Base-by-base conservation (phyloP, 2,797 vertebrate species). In the Miichthys miiuy region DNA sequence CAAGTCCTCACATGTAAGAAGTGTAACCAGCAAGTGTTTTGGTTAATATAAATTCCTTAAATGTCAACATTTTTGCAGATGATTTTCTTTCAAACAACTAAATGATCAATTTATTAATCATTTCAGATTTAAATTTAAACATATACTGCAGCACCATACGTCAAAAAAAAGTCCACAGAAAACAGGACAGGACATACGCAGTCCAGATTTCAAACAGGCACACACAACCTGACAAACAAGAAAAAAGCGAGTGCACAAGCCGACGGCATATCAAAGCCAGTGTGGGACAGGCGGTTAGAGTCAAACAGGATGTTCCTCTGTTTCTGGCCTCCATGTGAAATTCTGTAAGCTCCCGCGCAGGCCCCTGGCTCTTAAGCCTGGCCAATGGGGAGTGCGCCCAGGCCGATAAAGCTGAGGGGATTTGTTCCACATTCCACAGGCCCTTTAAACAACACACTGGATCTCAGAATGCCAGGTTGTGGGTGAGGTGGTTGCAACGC, bases 341-440 rank as follows among this genome's bases (percentile, higher is more conserved):
- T 94, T 95, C 93, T 93, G 91, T 90, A 90, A 90, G 92, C 91
- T 92, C 90, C 86, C 72, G 90, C 87, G 68, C 91, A 83, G 92
- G 86, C 88, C 91, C 80, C 87, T 41, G 89, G 90, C 92, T 92
- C 90, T 91, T 77, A 89, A 88, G 87, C 81, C 65, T 2, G 63
- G 89, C 94, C 94, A 93, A 92, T 92, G 86, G 90, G 85, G 89
- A 91, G 89, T 18, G 34, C 34, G 66, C 62, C 77, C 79, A 77
- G 91, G 88, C 93, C 60, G 87, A 91, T 91, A 94, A 93, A 94
- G 94, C 94, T 94, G 89, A 93, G 82, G 87, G 92, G 94, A 95
- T 96, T 96, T 94, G 94, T 94, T 95, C 91, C 93, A 95, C 95
- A 95, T 95, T 95, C 94, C 94, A 80, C 86, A 76, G 86, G 80